Conservation (phyloP, 2,797 vertebrate species). For the Silurus lanzhouensis region DNA sequence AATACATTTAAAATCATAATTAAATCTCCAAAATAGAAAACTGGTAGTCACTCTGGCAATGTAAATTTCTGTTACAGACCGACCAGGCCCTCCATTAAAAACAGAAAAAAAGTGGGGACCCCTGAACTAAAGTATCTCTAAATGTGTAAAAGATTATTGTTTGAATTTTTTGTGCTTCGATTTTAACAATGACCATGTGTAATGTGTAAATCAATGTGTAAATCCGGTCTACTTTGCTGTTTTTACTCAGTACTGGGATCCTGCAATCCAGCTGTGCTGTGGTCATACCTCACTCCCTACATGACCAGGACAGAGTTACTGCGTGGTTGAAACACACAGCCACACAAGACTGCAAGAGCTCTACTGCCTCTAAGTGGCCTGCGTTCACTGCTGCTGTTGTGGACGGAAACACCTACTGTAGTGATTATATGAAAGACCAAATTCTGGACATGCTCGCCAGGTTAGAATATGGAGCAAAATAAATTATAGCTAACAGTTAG, state of each 20-base stretch:
- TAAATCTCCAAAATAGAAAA: no score
- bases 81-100: no score
- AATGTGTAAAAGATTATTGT: not conserved
- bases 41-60: no score
- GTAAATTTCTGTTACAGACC: no score
- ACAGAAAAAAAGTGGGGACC: no score
- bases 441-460: constrained; percentile 82
- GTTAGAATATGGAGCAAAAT: constrained; percentile 58
- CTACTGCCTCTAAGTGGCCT: constrained; percentile 74
- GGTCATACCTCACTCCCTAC: constrained; percentile 84
- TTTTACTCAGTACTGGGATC: constrained; percentile 46
- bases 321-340: constrained; percentile 77
- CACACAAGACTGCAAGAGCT: constrained; percentile 25
- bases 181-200: not conserved
- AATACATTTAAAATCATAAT: no score
- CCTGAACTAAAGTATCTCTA: not conserved
- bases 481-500: not conserved
- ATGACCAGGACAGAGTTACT: constrained; percentile 73
- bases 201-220: not conserved
- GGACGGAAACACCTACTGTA: constrained; percentile 76
- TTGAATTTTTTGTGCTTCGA: not conserved
- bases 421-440: constrained; percentile 77
- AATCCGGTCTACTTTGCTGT: not conserved
- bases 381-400: constrained; percentile 74
- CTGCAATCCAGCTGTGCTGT: constrained; percentile 75